Conservation (phyloP, 2,888 invertebrate genomes). For the Conops quadrifasciatus region DNA sequence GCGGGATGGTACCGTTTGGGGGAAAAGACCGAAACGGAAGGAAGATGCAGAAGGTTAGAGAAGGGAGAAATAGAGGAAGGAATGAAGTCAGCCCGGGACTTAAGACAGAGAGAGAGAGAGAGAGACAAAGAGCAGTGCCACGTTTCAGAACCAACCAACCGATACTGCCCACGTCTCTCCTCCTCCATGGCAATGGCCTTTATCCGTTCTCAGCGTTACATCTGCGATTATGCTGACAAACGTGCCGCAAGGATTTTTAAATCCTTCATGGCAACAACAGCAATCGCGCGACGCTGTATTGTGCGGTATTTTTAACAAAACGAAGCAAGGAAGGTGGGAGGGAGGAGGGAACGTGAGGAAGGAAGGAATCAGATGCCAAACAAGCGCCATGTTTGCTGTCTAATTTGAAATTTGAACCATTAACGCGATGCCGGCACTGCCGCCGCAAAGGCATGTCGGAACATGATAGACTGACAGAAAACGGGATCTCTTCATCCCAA, state of each 20-base stretch:
- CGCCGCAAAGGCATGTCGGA: constrained; percentile 23
- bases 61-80: too few relatives aligned
- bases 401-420: constrained; percentile 32
- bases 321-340: too few relatives aligned
- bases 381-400: constrained; percentile 27
- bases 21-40: too few relatives aligned
- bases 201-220: not conserved
- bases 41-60: too few relatives aligned
- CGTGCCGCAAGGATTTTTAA: not conserved
- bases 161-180: not conserved
- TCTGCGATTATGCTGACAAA: not conserved
- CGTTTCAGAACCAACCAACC: not conserved
- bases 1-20: not conserved
- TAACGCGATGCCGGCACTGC: constrained; percentile 4
- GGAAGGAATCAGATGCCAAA: constrained; percentile 9
- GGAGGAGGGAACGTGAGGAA: not conserved
- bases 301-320: too few relatives aligned
- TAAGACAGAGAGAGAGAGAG: not conserved
- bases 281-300: too few relatives aligned
- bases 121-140: not conserved
- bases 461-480: constrained; percentile 25
- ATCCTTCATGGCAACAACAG: not conserved
- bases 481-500: constrained; percentile 20
- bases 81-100: not conserved
- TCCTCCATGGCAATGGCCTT: not conserved